Evolutionary conservation across 2,113 vertebrate species (phyloP), one percentile per base, ranked within the genome.

Genomic region (Brevimyrus niger): DNA sequence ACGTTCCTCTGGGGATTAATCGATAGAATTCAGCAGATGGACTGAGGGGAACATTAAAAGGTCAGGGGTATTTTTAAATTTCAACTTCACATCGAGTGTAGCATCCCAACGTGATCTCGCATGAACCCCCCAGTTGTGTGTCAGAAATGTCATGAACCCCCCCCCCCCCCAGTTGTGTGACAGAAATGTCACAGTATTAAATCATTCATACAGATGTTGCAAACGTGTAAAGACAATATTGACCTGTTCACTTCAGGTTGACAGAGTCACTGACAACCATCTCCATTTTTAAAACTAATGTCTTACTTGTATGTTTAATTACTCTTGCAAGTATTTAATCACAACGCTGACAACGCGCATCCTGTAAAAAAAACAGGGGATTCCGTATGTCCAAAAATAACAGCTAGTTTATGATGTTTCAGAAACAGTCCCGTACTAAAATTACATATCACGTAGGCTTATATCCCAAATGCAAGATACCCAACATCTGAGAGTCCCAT

Each of bases 1-100:
- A 46, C 38, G n/a, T 11, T 61, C 87, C 31, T 65, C 48, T 80
- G 47, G 58, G 87, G 27, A 51, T 80, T 44, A 80, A 76, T 76
- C 15, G 35, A 89, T 55, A 46, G 21, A 87, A 87, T 65, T 15
- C 38, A 84, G 7, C 80, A 58, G 80, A 83, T 89, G 80, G 80
- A 61, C 51, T 84, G 27, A 9, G 9, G 17, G 13, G 51, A 35
- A 15, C 51, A 31, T 23, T 80, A 47, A 46, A 89, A 89, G 88
- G 88, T 89, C 88, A 89, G 61, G 47, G 88, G 44, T 89, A 89
- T 89, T 89, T 89, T 89, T 89, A 85, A 46, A 19, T 84, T 89
- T 85, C 51, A 61, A 46, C 76, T 53, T 89, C 53, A 61, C 88
- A 38, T 23, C 65, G 13, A 46, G 69, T 23, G 46, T 21, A 85